phyloP scores from a whole-genome alignment of 1,140 invertebrate genomes.

The Melanaphis sacchari region DNA sequence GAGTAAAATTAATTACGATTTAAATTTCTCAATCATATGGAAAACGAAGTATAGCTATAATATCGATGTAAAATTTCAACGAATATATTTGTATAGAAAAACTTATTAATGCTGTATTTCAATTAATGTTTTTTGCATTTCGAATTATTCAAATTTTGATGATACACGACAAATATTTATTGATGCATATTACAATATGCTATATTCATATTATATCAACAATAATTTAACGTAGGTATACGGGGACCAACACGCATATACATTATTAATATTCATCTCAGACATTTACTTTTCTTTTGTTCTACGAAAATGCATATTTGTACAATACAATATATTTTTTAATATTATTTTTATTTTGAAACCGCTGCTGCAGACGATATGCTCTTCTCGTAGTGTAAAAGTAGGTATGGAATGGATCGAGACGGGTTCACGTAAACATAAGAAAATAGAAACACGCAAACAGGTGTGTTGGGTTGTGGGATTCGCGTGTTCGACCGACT shows the following conservation, averaged over 20 bases:
- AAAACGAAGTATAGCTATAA: background rate
- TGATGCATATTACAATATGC: background rate
- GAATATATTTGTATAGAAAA: background rate
- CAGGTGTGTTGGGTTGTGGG: constrained; percentile 7
- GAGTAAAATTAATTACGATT: background rate
- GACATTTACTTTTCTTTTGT: background rate
- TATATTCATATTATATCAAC: background rate
- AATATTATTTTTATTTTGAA: background rate
- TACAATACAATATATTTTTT: background rate
- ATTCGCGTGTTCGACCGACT: constrained; percentile 13
- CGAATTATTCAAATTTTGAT: background rate
- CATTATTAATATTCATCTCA: background rate
- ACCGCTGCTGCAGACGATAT: background rate
- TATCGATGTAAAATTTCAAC: background rate
- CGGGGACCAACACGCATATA: background rate
- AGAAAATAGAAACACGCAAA: constrained; percentile 32
- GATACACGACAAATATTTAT: background rate
- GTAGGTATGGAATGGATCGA: background rate
- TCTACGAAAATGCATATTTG: background rate
- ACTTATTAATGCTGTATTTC: background rate
- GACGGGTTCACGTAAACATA: background rate
- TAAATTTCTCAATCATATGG: background rate
- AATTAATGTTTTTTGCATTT: background rate
- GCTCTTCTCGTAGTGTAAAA: background rate
- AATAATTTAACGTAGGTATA: background rate